Conservation (phyloP, 2,113 vertebrate genomes). For the Gopherus flavomarginatus region DNA sequence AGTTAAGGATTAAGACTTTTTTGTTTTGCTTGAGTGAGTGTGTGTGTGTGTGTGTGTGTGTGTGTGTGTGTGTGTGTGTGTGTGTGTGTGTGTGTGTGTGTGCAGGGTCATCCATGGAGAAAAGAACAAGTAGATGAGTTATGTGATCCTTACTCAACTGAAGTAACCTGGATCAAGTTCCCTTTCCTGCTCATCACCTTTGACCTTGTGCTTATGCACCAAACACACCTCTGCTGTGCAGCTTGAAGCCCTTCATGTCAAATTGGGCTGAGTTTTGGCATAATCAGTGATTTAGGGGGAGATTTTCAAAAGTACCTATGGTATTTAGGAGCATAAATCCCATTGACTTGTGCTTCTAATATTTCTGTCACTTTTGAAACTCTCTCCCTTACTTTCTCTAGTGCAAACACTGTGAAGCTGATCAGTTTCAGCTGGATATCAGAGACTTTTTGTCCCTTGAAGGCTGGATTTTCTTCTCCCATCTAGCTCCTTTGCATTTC, state of each 20-base stretch:
- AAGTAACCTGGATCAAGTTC: not conserved
- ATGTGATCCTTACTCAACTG: not conserved
- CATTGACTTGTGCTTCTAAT: not conserved
- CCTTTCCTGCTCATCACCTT: not conserved
- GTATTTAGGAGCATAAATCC: not conserved
- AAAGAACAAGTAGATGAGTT: accelerated
- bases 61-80: no score
- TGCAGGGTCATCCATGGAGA: not conserved
- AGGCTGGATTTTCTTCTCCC: not conserved
- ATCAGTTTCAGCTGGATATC: not conserved
- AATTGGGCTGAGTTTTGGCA: not conserved
- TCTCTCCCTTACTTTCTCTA: not conserved
- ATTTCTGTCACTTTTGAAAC: not conserved
- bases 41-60: no score
- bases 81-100: not conserved
- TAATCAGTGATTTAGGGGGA: not conserved
- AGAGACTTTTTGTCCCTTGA: not conserved
- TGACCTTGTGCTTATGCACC: not conserved
- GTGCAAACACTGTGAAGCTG: not conserved
- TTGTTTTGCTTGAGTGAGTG: not conserved
- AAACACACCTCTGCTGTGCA: not conserved
- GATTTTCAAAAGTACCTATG: not conserved
- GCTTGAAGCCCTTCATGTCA: not conserved
- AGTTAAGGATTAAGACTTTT: not conserved
- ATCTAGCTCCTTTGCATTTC: not conserved